Base-by-base conservation (phyloP, 2,113 vertebrate genomes). In the Gymnocephalus cernua region DNA sequence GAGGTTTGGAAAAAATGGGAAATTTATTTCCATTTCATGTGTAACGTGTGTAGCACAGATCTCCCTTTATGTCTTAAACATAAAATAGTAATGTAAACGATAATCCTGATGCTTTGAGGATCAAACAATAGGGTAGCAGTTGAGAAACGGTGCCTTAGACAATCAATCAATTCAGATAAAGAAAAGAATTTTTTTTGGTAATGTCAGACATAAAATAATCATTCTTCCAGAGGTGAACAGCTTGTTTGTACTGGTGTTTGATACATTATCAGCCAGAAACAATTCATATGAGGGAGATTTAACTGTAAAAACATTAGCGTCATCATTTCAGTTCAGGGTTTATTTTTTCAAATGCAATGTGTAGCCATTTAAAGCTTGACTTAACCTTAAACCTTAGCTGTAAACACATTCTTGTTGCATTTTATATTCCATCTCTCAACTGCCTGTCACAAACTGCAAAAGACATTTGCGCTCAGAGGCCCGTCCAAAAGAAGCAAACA, bases 401-500 rank as follows among this genome's bases (percentile, higher is more conserved):
- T 15, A 23, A 75, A 71, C 29, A 41, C n/a, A 29, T 23, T 35
- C 11, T 61, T 57, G 6, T 18, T 6, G 4, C n/a, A 50, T 65
- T 76, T 65, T 56, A 57, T 14, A 27, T 38, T 35, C n/a, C 35
- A 25, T 74, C 56, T 45, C 13, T 82, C 27, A 68, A 68, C 64
- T 61, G 12, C 25, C 7, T 4, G 12, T 77, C 61, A 48, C 19
- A 80, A 53, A 51, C 16, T 11, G 25, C 23, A 73, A 38, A 35
- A 66, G 48, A 61, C n/a, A 48, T 70, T 25, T 69, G 13, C 4
- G 23, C 48, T 73, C 35, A 35, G 35, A 80, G 51, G 44, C 13
- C 48, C 1, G 0, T 79, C 70, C 48, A 85, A 75, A 75, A 57
- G 4, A 63, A 80, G 59, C 79, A 78, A 79, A 86, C 61, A 29